Evolutionary conservation across 2,113 vertebrate genomes (phyloP).

Genomic region (Plestiodon gilberti): DNA sequence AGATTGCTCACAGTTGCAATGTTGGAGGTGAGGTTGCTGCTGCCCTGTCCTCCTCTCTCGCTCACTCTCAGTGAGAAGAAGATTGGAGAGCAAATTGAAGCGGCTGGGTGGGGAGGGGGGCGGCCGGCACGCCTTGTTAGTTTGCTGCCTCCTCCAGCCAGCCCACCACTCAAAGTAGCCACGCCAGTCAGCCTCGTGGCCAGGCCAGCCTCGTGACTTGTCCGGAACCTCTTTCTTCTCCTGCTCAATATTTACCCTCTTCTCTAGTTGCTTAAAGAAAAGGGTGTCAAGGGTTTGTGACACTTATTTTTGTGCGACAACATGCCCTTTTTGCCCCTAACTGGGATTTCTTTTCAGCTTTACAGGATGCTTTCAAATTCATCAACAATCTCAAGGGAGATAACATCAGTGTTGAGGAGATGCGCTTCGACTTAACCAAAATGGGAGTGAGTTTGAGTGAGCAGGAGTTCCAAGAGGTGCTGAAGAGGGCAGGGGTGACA

Average conservation of each 20-base stretch:
- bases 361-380: conserved; percentile 18
- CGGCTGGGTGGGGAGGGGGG: no score
- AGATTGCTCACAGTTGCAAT: no score
- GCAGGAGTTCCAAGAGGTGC: conserved; percentile 20
- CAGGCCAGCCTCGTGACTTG: no score
- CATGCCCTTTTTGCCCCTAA: neutral
- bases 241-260: neutral
- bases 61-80: no score
- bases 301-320: neutral
- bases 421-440: conserved; percentile 28
- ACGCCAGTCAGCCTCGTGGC: no score
- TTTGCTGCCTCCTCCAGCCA: no score
- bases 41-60: no score
- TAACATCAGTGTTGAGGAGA: conserved; percentile 4
- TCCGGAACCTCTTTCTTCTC: neutral
- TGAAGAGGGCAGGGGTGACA: conserved; percentile 23
- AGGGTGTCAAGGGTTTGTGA: neutral
- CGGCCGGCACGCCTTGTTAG: no score
- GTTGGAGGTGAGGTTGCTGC: no score
- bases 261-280: no score
- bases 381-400: conserved; percentile 28
- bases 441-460: conserved; percentile 40
- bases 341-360: conserved; percentile 26
- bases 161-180: no score
- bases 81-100: no score